These are phyloP conservation scores for Alectoris magna DNA, from an alignment of 2,797 vertebrate genomes.

Conservation along the genomic window DNA sequence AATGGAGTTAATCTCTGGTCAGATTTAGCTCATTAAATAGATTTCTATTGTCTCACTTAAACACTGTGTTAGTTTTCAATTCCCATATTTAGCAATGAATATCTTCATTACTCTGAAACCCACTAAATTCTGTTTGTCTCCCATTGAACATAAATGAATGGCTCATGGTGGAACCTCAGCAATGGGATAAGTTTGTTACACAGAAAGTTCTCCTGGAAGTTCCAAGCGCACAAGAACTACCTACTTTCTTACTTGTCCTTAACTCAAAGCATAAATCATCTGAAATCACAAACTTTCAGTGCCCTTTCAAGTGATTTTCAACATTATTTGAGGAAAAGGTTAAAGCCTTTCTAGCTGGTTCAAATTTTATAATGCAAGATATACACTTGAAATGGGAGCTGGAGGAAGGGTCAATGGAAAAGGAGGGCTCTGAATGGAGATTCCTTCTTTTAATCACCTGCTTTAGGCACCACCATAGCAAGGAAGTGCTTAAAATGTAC, in stretches of 20 bases:
- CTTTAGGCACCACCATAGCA: background rate
- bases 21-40: conserved; percentile 53
- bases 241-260: background rate
- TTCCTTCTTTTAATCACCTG: background rate
- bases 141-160: background rate
- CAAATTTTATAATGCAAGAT: background rate
- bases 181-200: background rate
- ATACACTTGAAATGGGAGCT: background rate
- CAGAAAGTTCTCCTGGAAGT: background rate
- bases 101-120: background rate
- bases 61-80: background rate
- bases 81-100: background rate
- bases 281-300: background rate
- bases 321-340: background rate
- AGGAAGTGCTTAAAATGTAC: background rate
- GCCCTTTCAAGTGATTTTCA: background rate
- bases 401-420: background rate
- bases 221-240: background rate
- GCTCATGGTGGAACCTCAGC: background rate
- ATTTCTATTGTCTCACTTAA: conserved; percentile 23
- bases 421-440: background rate
- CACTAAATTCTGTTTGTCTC: background rate
- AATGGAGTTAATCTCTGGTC: conserved; percentile 13
- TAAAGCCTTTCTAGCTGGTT: background rate
- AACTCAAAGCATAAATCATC: background rate